Evolutionary conservation across 2,797 vertebrate species (phyloP).

Genomic region (Meda fulgida): DNA sequence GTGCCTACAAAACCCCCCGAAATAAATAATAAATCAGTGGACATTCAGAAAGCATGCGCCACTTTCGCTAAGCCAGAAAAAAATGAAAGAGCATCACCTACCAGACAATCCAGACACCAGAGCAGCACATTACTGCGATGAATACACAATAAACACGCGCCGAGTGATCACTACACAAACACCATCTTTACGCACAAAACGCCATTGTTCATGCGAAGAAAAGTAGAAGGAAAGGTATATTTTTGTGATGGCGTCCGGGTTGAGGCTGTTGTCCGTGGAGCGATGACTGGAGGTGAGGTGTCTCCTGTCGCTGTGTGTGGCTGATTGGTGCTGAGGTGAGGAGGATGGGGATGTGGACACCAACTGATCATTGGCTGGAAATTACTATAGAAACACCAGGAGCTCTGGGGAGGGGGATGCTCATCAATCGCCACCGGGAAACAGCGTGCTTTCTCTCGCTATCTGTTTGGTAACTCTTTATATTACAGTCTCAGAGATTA

Average conservation of each 20-base stretch:
- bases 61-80: slow-evolving; percentile 60
- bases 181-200: slow-evolving; percentile 65
- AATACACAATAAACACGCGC: slow-evolving; percentile 62
- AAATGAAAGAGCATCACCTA: slow-evolving; percentile 82
- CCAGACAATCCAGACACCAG: slow-evolving; percentile 90
- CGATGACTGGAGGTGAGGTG: slow-evolving; percentile 70
- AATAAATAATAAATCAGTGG: slow-evolving; percentile 59
- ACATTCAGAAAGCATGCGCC: slow-evolving; percentile 65
- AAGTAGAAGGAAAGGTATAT: slow-evolving; percentile 26
- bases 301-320: slow-evolving; percentile 92
- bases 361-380: slow-evolving; percentile 93
- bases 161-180: slow-evolving; percentile 78
- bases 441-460: slow-evolving; percentile 30
- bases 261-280: slow-evolving; percentile 34
- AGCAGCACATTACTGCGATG: slow-evolving; percentile 85
- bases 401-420: slow-evolving; percentile 75
- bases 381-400: slow-evolving; percentile 88
- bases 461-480: slow-evolving; percentile 30
- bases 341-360: slow-evolving; percentile 89
- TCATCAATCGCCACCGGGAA: slow-evolving; percentile 43
- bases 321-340: slow-evolving; percentile 91
- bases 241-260: slow-evolving; percentile 31
- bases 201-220: slow-evolving; percentile 28
- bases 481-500: background rate
- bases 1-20: slow-evolving; percentile 69